Conservation (phyloP, 2,113 vertebrate species). For the Trichomycterus rosablanca region DNA sequence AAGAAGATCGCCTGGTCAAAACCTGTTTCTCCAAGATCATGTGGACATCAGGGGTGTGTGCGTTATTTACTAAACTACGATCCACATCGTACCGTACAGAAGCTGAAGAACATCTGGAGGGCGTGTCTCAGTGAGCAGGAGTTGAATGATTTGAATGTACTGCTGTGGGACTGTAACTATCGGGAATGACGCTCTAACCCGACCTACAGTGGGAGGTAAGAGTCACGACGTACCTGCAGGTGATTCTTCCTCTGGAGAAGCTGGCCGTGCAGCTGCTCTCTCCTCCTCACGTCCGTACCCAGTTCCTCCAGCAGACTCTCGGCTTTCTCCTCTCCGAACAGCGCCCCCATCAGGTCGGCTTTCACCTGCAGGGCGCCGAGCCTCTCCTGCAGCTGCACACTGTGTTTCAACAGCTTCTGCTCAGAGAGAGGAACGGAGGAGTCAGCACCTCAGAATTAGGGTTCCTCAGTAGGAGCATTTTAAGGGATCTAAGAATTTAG, state of each 20-base stretch:
- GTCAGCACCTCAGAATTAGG: too few species aligned
- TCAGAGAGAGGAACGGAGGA: conserved; percentile 1
- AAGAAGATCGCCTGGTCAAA: too few species aligned
- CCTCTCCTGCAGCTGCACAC: conserved; percentile 75
- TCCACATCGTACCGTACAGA: too few species aligned
- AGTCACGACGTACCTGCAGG: conserved; percentile 82
- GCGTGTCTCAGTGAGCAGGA: too few species aligned
- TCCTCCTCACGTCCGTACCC: conserved; percentile 59
- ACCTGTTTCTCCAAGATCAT: too few species aligned
- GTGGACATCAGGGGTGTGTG: too few species aligned
- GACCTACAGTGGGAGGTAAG: too few species aligned
- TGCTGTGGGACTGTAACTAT: too few species aligned
- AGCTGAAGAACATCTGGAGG: too few species aligned
- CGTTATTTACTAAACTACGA: too few species aligned
- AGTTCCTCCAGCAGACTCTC: conserved; percentile 66
- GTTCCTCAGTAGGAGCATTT: too few species aligned
- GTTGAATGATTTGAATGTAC: neutral
- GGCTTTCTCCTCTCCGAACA: conserved; percentile 74
- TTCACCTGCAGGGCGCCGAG: conserved; percentile 71
- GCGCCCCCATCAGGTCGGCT: conserved; percentile 67
- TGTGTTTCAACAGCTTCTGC: conserved; percentile 69
- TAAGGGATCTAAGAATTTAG: too few species aligned
- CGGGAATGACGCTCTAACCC: neutral
- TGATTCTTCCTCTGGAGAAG: conserved; percentile 77
- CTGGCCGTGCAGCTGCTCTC: conserved; percentile 74